Evolutionary conservation across 2,113 vertebrate species (phyloP).

Genomic region (Aptenodytes patagonicus): DNA sequence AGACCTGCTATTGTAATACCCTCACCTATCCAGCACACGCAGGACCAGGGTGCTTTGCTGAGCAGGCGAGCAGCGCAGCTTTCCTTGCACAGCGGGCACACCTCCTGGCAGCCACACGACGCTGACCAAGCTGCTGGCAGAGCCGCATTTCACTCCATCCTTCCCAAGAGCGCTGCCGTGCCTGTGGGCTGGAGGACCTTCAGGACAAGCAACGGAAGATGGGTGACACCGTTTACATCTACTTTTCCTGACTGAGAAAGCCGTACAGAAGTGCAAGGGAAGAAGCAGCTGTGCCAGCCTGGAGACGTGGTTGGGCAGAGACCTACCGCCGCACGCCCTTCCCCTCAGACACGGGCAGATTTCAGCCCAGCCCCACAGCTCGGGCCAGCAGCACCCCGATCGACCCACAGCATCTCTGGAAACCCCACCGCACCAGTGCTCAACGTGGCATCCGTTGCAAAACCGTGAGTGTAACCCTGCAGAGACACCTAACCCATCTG

Average conservation of each 20-base stretch:
- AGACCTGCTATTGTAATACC: background rate
- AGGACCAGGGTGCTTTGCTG: background rate
- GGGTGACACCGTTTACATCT: fast-evolving
- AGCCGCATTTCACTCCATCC: fast-evolving
- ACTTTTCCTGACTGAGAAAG: background rate
- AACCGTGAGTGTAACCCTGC: background rate
- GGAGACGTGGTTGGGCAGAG: background rate
- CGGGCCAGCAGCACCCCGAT: fast-evolving
- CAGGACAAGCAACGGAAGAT: background rate
- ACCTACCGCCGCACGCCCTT: fast-evolving
- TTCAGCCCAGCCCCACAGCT: background rate
- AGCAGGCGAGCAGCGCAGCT: background rate
- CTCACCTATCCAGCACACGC: fast-evolving
- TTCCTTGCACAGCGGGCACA: background rate
- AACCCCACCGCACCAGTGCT: fast-evolving
- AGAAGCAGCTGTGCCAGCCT: background rate
- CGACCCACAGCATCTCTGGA: fast-evolving
- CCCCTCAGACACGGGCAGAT: background rate
- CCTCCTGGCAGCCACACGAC: background rate
- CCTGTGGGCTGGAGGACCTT: background rate
- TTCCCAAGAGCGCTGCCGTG: fast-evolving
- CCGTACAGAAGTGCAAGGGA: fast-evolving
- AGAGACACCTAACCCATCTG: fast-evolving
- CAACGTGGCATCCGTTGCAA: fast-evolving
- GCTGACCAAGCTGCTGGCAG: no score